A percentile compares a stretch with the other conserved stretches of the same genome.
phyloP scores from a whole-genome alignment of 2,113 vertebrate genomes.

The Dipodomys spectabilis region DNA sequence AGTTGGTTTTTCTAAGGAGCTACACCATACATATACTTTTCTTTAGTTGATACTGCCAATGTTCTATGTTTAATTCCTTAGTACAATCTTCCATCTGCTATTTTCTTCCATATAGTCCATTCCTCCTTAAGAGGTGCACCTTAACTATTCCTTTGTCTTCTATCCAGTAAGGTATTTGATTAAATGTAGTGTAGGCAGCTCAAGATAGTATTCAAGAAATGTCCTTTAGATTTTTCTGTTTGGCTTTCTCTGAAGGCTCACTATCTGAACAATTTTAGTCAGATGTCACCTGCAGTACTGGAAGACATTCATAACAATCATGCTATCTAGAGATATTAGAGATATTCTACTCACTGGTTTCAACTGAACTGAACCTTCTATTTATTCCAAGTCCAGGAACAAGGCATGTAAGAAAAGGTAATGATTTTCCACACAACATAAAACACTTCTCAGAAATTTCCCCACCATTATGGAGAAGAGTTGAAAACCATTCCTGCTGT shows the following conservation, averaged over 20 bases:
- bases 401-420: not conserved
- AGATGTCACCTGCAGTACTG: not conserved
- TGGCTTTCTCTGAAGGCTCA: not conserved
- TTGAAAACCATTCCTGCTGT: not conserved
- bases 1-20: too few relatives aligned
- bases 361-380: not conserved
- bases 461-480: not conserved
- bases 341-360: not conserved
- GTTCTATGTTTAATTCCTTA: not conserved
- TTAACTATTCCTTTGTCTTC: not conserved
- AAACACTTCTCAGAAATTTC: not conserved
- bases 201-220: too few relatives aligned
- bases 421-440: not conserved
- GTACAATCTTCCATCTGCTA: not conserved
- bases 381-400: not conserved
- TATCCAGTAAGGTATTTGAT: not conserved
- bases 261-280: not conserved
- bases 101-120: not conserved
- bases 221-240: too few relatives aligned
- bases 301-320: not conserved
- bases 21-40: too few relatives aligned
- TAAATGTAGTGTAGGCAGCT: not conserved
- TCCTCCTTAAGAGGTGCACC: not conserved
- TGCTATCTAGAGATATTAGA: accelerated
- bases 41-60: too few relatives aligned